Evolutionary conservation across 2,888 invertebrate genomes (phyloP).

Genomic region (Thymelicus sylvestris): DNA sequence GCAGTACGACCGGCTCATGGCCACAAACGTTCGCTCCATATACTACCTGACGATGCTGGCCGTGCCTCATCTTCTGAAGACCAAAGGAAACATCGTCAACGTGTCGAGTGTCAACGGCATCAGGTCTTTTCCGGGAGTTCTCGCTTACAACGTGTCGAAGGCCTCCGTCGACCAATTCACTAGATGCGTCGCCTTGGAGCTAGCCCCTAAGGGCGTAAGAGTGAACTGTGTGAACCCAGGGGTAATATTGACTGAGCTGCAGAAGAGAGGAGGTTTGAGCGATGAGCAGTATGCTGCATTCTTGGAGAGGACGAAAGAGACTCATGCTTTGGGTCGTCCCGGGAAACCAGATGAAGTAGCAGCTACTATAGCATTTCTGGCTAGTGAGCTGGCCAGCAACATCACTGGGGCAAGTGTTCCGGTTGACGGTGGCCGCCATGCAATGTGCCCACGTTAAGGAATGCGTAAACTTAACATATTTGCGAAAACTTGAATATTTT

Average conservation of each 20-base stretch:
- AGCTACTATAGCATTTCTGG: slow-evolving; percentile 94
- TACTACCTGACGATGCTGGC: slow-evolving; percentile 94
- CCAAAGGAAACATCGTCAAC: slow-evolving; percentile 96
- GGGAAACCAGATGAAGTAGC: slow-evolving; percentile 95
- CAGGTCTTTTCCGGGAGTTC: slow-evolving; percentile 94
- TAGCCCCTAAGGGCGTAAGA: slow-evolving; percentile 92
- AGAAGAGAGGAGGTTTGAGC: slow-evolving; percentile 93
- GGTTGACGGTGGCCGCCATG: slow-evolving; percentile 97
- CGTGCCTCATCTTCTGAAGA: slow-evolving; percentile 92
- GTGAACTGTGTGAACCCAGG: slow-evolving; percentile 98
- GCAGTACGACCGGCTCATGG: slow-evolving; percentile 95
- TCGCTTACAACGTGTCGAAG: slow-evolving; percentile 97
- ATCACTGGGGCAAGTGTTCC: slow-evolving; percentile 95
- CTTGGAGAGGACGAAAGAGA: slow-evolving; percentile 92
- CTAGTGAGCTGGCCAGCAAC: slow-evolving; percentile 94
- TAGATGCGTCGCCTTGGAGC: slow-evolving; percentile 94
- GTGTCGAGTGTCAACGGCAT: slow-evolving; percentile 97
- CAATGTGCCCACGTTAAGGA: slow-evolving; percentile 94
- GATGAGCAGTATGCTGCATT: slow-evolving; percentile 93
- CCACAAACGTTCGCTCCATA: slow-evolving; percentile 93
- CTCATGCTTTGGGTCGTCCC: slow-evolving; percentile 96
- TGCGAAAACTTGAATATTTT: not conserved
- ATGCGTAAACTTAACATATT: not conserved
- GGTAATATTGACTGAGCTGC: slow-evolving; percentile 94
- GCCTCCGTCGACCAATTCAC: slow-evolving; percentile 98